Percentiles rank a stretch among this genome's conserved stretches.
Evolutionary conservation across 1,140 invertebrate genomes (phyloP).

Genomic region (Brachionus rotundiformis): DNA sequence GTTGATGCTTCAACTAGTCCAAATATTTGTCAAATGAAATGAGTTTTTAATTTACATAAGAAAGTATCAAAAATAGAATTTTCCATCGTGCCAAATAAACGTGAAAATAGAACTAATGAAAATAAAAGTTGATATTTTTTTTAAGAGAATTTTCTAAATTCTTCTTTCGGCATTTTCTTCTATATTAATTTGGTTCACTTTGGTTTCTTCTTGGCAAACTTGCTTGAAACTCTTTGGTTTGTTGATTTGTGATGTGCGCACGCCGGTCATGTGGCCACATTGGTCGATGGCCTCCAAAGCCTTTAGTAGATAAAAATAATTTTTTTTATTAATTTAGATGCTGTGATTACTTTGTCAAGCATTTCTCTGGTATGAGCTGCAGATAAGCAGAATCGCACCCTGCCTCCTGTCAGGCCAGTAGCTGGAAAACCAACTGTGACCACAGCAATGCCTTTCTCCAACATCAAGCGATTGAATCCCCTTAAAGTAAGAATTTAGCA

Average conservation of each 20-base stretch:
- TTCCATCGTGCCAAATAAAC: slow-evolving; percentile 28
- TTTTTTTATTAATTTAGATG: not conserved
- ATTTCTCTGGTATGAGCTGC: slow-evolving; percentile 93
- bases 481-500: not conserved
- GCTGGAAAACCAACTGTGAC: slow-evolving; percentile 97
- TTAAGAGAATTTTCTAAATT: slow-evolving; percentile 30
- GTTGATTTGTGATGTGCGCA: slow-evolving; percentile 58
- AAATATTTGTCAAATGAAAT: not conserved
- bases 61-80: not conserved
- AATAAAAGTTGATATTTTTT: slow-evolving; percentile 9
- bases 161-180: slow-evolving; percentile 9
- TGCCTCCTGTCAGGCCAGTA: slow-evolving; percentile 86
- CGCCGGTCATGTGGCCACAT: slow-evolving; percentile 58
- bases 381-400: slow-evolving; percentile 92
- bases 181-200: not conserved
- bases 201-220: slow-evolving; percentile 7
- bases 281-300: slow-evolving; percentile 65
- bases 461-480: slow-evolving; percentile 74
- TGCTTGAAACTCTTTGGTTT: slow-evolving; percentile 15
- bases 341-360: slow-evolving; percentile 71
- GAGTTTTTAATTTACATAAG: not conserved
- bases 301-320: slow-evolving; percentile 56
- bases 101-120: not conserved
- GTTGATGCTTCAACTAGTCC: not conserved
- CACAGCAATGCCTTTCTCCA: slow-evolving; percentile 79